Percentiles rank a stretch among this genome's conserved stretches.
Conservation (phyloP, 2,113 vertebrate species). For the Otus sunia region DNA sequence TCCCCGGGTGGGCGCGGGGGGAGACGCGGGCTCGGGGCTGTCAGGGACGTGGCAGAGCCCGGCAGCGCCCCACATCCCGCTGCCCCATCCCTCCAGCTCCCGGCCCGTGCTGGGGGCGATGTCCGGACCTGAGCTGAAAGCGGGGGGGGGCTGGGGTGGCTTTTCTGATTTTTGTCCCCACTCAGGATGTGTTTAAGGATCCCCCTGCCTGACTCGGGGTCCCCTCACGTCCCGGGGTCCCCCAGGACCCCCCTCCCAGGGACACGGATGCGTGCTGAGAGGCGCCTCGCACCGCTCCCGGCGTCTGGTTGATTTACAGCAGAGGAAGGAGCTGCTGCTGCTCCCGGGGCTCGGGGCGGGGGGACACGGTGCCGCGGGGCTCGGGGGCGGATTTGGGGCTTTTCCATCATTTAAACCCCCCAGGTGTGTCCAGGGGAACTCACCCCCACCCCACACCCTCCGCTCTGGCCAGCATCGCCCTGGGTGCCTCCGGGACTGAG, state of each 20-base stretch:
- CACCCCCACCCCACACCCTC: accelerated
- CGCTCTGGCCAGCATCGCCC: background rate
- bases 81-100: background rate
- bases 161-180: accelerated
- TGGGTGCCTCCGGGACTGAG: background rate
- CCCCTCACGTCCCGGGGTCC: background rate
- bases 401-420: background rate
- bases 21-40: accelerated
- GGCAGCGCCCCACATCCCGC: background rate
- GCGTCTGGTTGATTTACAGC: background rate
- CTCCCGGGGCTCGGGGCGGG: background rate
- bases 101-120: accelerated
- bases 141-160: accelerated
- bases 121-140: background rate
- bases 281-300: background rate
- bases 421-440: background rate
- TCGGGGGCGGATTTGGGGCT: accelerated
- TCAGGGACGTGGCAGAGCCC: background rate
- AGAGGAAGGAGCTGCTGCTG: background rate
- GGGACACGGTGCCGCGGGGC: accelerated
- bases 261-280: accelerated
- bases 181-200: accelerated
- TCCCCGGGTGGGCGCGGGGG: background rate
- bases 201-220: background rate
- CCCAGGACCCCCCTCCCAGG: background rate